Evolutionary conservation across 2,113 vertebrate genomes (phyloP).

Genomic region (Etia nguti): DNA sequence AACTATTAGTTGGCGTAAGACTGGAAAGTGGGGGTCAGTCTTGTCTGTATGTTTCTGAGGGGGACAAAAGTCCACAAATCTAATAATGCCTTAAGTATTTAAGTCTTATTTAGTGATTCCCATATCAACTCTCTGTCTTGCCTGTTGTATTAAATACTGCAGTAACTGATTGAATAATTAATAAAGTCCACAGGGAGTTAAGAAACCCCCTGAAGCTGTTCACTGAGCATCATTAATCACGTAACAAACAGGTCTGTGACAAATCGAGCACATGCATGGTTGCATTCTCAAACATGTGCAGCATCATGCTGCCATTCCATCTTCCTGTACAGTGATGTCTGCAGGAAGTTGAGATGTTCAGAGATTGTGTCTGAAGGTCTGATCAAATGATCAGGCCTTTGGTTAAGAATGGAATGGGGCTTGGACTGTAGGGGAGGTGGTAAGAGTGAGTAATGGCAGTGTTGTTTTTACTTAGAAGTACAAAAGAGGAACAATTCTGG

Average conservation of each 20-base stretch:
- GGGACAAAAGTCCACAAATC: background rate
- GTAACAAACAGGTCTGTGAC: background rate
- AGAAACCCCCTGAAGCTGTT: background rate
- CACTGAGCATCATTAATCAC: background rate
- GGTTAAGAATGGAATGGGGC: background rate
- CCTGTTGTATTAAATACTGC: background rate
- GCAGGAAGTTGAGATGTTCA: background rate
- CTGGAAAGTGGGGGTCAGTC: fast-evolving
- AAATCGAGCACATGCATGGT: background rate
- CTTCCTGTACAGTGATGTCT: background rate
- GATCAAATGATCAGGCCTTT: background rate
- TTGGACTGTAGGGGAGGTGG: background rate
- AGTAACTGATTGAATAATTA: background rate
- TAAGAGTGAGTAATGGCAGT: background rate
- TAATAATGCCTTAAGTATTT: background rate
- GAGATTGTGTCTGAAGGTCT: background rate
- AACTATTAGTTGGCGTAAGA: background rate
- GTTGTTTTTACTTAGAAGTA: background rate
- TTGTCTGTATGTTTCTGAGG: background rate
- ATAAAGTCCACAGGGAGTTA: background rate
- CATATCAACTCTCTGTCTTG: background rate
- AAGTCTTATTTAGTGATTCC: background rate
- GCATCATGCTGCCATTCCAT: fast-evolving
- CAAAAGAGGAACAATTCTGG: background rate
- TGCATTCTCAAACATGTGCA: background rate